These are phyloP conservation scores for Amaurobius ferox DNA, from an alignment of 2,888 invertebrate species.

Conservation along the genomic window DNA sequence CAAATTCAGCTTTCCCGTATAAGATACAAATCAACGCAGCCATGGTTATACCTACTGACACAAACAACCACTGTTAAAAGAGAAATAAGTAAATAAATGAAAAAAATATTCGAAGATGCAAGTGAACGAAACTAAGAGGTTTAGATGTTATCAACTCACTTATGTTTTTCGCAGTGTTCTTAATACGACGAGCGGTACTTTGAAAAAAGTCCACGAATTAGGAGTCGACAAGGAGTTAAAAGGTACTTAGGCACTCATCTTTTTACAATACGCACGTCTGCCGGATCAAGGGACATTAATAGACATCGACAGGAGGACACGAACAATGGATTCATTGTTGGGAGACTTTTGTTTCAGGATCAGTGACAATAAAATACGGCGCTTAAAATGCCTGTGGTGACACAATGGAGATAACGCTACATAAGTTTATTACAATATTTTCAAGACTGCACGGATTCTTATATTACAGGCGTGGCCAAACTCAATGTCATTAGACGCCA, in stretches of 20 bases:
- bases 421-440: too few species aligned
- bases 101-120: too few species aligned
- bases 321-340: neutral
- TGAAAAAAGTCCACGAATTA: neutral
- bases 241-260: neutral
- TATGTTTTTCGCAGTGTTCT: neutral
- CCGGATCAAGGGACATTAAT: neutral
- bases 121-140: too few species aligned
- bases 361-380: neutral
- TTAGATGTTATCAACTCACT: neutral
- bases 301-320: neutral
- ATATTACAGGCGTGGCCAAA: too few species aligned
- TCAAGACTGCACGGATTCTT: too few species aligned
- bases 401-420: too few species aligned
- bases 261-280: neutral
- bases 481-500: too few species aligned
- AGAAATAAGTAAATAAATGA: too few species aligned
- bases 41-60: too few species aligned
- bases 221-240: neutral
- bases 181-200: neutral
- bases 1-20: too few species aligned
- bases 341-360: neutral
- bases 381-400: neutral
- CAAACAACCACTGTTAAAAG: too few species aligned
- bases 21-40: too few species aligned